phyloP scores from a whole-genome alignment of 2,113 vertebrate genomes.

The Hemicordylus capensis region DNA sequence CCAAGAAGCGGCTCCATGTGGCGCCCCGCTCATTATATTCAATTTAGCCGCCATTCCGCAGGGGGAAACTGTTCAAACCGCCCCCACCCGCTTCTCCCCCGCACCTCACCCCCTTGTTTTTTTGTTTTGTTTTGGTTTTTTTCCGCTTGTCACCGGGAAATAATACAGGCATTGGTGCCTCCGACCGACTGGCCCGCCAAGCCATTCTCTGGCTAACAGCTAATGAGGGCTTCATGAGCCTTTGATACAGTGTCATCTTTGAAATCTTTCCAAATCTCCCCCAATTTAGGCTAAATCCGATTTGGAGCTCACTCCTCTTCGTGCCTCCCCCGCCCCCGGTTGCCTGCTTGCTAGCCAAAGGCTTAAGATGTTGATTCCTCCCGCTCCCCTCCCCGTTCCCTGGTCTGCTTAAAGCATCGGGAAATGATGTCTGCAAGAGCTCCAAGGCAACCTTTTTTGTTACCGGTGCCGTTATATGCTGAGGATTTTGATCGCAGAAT shows the following conservation, averaged over 20 bases:
- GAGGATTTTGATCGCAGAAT: constrained; percentile 75
- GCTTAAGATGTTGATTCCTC: constrained; percentile 70
- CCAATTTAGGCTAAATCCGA: constrained; percentile 93
- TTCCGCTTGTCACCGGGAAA: constrained; percentile 86
- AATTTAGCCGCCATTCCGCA: constrained; percentile 84
- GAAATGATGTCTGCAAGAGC: constrained; percentile 65
- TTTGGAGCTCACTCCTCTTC: constrained; percentile 81
- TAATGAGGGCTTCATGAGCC: constrained; percentile 96
- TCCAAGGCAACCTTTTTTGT: constrained; percentile 57
- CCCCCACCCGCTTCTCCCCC: constrained; percentile 53
- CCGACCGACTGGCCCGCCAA: constrained; percentile 84
- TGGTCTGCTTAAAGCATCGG: constrained; percentile 70
- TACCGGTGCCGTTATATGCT: constrained; percentile 80
- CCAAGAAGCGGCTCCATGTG: constrained; percentile 88
- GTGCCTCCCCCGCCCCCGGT: constrained; percentile 59
- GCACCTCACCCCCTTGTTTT: neutral
- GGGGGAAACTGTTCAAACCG: constrained; percentile 87
- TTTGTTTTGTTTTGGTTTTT: neutral
- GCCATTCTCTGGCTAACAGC: constrained; percentile 87
- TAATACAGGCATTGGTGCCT: constrained; percentile 85
- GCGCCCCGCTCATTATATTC: constrained; percentile 93
- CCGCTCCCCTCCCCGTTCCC: neutral
- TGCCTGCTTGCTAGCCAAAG: constrained; percentile 81
- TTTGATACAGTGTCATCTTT: constrained; percentile 96
- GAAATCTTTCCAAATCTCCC: constrained; percentile 93